Conservation (phyloP, 2,888 invertebrate species). For the Polymixis lichenea region DNA sequence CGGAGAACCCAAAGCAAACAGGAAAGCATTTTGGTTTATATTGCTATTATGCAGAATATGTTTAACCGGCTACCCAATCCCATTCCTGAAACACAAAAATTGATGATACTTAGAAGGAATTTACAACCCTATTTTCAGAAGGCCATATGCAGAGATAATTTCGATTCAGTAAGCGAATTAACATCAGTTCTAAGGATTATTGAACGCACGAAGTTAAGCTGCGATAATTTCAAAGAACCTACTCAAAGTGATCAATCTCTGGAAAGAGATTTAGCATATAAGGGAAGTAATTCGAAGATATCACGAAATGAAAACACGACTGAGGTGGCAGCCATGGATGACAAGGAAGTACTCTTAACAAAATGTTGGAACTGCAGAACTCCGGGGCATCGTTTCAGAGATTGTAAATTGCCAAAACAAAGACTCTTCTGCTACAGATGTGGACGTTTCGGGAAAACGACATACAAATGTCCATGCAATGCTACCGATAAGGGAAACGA, state of each 20-base stretch:
- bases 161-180: slow-evolving; percentile 17
- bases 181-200: slow-evolving; percentile 14
- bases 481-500: slow-evolving; percentile 20
- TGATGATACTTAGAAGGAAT: neutral
- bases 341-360: neutral
- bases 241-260: slow-evolving; percentile 12
- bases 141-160: too few species aligned
- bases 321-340: neutral
- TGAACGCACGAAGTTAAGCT: slow-evolving; percentile 25
- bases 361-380: slow-evolving; percentile 12
- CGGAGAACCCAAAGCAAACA: slow-evolving; percentile 4
- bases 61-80: neutral
- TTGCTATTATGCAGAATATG: slow-evolving; percentile 1
- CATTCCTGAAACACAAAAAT: neutral
- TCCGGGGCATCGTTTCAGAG: slow-evolving; percentile 13
- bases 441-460: slow-evolving; percentile 27
- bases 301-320: neutral
- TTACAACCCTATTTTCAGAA: neutral
- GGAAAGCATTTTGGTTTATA: neutral
- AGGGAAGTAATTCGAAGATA: neutral
- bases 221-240: slow-evolving; percentile 27
- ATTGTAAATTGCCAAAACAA: slow-evolving; percentile 23
- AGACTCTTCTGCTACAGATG: slow-evolving; percentile 18
- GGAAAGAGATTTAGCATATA: neutral
- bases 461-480: slow-evolving; percentile 18